Base-by-base conservation (phyloP, 1,140 invertebrate species). In the Akabosia matsudoensis region DNA sequence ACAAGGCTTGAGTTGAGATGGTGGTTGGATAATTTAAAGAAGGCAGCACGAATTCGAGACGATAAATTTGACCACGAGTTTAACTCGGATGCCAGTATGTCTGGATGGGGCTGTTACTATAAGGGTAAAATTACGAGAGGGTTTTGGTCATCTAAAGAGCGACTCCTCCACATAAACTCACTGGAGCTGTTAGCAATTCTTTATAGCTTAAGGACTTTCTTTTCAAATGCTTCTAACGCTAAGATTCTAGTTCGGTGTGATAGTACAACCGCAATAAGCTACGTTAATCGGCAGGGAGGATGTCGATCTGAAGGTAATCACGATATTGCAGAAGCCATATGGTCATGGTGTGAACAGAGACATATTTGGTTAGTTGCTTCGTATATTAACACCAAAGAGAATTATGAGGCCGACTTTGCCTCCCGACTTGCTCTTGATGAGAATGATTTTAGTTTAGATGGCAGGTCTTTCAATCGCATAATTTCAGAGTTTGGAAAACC, bases 231-330 rank as follows among this genome's bases (percentile, higher is more conserved):
- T 26, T 3, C n/a, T 3, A 28, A 72, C n/a, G 26, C 13, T 72
- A 10, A 72, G 3, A 37, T 73, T 28, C 24, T 34, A 22, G 28
- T 10, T 51, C 28, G 34, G n/a, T 4, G 61, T 13, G 70, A 72
- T 34, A 73, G 31, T 37, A 45, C 22, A 13, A 64, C 33, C 13
- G 76, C 71, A 31, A 28, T 74, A 22, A 13, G 70, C n/a, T 73
- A 77, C 18, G 74, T 77, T 28, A 26, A 64, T 24, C 1, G 56
- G 22, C 67, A 30, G 45, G 70, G 70, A 26, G 71, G 76, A n/a
- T 0, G 61, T 34, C 1, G 45, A 33, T 24, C 73, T 18, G 22
- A 10, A 1, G 28, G 26, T 3, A 14, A 28, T 10, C 51, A 54
- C n/a, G 31, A 33, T 16, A 31, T 74, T 2, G 73, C 73, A 26